A percentile compares a stretch with the other conserved stretches of the same genome.
Conservation (phyloP, 2,888 invertebrate species). For the Parnassius smintheus region DNA sequence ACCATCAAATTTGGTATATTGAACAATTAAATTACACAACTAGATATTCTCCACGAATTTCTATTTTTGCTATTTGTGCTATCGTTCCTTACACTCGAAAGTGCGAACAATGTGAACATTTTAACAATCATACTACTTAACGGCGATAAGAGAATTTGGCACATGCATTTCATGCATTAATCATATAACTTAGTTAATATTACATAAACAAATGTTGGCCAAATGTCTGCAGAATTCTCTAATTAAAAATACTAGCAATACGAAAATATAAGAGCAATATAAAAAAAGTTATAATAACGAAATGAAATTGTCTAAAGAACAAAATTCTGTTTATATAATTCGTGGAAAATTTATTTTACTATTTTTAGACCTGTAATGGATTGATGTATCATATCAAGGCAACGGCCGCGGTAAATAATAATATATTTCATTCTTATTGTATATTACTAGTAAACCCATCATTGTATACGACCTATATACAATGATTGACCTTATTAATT, state of each 20-base stretch:
- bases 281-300: background rate
- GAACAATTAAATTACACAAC: slow-evolving; percentile 21
- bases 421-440: slow-evolving; percentile 22
- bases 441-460: slow-evolving; percentile 29
- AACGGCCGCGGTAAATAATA: slow-evolving; percentile 20
- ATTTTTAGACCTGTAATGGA: slow-evolving; percentile 8
- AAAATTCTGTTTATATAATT: slow-evolving; percentile 3
- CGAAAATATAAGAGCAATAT: no score
- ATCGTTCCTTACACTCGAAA: slow-evolving; percentile 20
- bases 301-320: slow-evolving; percentile 7
- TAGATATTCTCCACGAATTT: slow-evolving; percentile 21
- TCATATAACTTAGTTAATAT: background rate
- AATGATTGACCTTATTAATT: slow-evolving; percentile 31
- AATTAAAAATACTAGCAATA: no score
- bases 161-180: slow-evolving; percentile 22
- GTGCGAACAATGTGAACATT: slow-evolving; percentile 11
- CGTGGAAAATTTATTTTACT: slow-evolving; percentile 9
- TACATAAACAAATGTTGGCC: background rate
- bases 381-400: slow-evolving; percentile 23
- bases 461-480: slow-evolving; percentile 32
- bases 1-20: slow-evolving; percentile 29
- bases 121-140: slow-evolving; percentile 9
- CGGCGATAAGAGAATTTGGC: slow-evolving; percentile 21
- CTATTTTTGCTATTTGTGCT: slow-evolving; percentile 27
- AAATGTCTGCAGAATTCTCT: no score